These are phyloP conservation scores for Bombus impatiens DNA, from an alignment of 1,140 invertebrate genomes.

Conservation along the genomic window DNA sequence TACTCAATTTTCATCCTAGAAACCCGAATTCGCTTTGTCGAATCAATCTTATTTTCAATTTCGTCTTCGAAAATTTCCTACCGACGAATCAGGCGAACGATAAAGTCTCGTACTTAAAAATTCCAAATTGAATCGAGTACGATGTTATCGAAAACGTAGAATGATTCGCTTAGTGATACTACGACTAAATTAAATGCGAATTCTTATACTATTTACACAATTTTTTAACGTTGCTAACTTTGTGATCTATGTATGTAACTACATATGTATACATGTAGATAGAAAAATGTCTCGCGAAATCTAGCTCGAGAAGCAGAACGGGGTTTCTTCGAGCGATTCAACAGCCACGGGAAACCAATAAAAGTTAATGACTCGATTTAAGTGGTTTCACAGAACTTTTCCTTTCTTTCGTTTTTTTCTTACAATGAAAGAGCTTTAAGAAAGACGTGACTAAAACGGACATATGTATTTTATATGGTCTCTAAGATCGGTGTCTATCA, in stretches of 20 bases:
- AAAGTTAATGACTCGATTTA: slow-evolving; percentile 14
- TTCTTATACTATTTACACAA: background rate
- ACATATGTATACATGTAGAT: too few species aligned
- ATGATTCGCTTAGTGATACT: background rate
- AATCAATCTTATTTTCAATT: background rate
- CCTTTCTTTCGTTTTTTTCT: background rate
- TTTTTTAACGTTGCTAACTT: too few species aligned
- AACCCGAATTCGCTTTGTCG: background rate
- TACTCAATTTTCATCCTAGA: background rate
- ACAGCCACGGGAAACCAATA: background rate
- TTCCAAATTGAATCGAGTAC: background rate
- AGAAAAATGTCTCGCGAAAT: background rate
- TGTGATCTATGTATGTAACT: too few species aligned
- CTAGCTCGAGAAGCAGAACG: background rate
- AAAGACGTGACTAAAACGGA: background rate
- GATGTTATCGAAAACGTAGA: background rate
- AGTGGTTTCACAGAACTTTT: background rate
- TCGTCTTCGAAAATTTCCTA: background rate
- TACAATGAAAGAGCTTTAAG: background rate
- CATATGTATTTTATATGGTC: background rate
- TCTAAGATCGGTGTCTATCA: background rate
- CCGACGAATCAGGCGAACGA: background rate
- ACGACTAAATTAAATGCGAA: background rate
- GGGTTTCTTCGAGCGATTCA: background rate
- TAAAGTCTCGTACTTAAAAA: background rate